These are phyloP conservation scores for Babylonia areolata DNA, from an alignment of 1,140 invertebrate species.

Conservation along the genomic window DNA sequence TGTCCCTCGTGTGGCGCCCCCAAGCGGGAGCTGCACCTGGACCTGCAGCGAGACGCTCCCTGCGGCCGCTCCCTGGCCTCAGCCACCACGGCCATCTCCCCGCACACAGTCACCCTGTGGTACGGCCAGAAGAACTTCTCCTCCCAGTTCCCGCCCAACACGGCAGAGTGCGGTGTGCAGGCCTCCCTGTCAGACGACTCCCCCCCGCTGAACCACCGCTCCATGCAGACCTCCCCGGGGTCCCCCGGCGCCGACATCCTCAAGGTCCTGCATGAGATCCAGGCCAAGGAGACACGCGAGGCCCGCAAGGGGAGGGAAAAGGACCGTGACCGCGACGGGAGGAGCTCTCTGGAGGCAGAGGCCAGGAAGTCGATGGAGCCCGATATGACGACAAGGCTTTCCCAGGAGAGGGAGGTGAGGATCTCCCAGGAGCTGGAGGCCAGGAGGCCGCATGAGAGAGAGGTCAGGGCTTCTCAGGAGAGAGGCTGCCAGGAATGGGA, in stretches of 20 bases:
- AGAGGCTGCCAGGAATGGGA: not conserved
- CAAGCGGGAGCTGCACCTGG: not conserved
- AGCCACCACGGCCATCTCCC: constrained; percentile 62
- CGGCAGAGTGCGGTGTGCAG: constrained; percentile 69
- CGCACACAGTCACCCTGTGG: constrained; percentile 67
- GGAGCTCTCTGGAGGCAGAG: not conserved
- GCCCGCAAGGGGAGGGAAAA: not conserved
- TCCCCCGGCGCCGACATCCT: constrained; percentile 59
- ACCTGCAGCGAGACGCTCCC: constrained; percentile 40
- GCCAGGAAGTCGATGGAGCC: not conserved
- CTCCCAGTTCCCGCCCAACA: constrained; percentile 70
- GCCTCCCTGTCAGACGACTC: constrained; percentile 55
- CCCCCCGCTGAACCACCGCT: constrained; percentile 42
- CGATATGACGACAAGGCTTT: not conserved
- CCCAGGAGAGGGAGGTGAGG: not conserved
- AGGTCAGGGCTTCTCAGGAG: not conserved
- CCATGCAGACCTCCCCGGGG: constrained; percentile 62
- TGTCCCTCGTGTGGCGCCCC: constrained; percentile 8
- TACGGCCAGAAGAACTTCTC: constrained; percentile 71
- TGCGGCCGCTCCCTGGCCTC: constrained; percentile 21
- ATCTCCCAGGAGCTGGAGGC: not conserved
- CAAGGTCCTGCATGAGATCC: constrained; percentile 62
- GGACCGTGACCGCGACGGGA: not conserved
- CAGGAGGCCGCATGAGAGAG: not conserved
- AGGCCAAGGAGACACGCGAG: constrained; percentile 21